These are phyloP conservation scores for Meteorus cinctellus DNA, from an alignment of 2,888 invertebrate species.

Conservation along the genomic window DNA sequence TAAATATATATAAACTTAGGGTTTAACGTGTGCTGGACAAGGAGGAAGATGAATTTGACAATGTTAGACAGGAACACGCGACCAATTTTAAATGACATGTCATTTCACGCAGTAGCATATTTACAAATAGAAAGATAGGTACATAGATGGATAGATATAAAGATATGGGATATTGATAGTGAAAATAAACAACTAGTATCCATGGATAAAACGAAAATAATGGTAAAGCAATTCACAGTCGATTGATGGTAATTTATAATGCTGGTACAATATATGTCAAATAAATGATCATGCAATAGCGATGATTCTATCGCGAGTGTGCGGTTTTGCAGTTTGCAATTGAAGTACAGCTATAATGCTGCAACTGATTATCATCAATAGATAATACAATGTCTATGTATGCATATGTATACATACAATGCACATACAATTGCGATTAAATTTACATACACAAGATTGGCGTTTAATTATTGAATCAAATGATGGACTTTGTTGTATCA, in stretches of 20 bases:
- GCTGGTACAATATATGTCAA: not conserved
- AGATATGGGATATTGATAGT: not conserved
- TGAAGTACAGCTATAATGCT: not conserved
- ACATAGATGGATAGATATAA: not conserved
- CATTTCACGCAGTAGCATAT: slow-evolving; percentile 2
- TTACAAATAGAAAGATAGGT: not conserved
- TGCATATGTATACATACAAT: not conserved
- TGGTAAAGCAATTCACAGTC: not conserved
- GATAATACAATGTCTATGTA: not conserved
- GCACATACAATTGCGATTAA: not conserved
- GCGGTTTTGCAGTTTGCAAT: slow-evolving; percentile 5
- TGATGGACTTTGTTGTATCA: not conserved
- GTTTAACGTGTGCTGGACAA: slow-evolving; percentile 9
- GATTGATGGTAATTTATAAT: not conserved
- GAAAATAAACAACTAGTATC: not conserved
- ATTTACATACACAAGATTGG: not conserved
- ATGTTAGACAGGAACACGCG: slow-evolving; percentile 13
- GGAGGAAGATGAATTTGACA: slow-evolving; percentile 33
- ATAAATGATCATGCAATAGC: not conserved
- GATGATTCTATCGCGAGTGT: slow-evolving; percentile 2
- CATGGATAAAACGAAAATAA: not conserved
- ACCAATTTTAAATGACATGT: slow-evolving; percentile 14
- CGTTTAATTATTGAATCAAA: slow-evolving; percentile 29
- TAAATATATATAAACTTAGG: not conserved
- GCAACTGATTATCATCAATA: not conserved